Base-by-base conservation (phyloP, 2,113 vertebrate species). In the Xerus inauris region DNA sequence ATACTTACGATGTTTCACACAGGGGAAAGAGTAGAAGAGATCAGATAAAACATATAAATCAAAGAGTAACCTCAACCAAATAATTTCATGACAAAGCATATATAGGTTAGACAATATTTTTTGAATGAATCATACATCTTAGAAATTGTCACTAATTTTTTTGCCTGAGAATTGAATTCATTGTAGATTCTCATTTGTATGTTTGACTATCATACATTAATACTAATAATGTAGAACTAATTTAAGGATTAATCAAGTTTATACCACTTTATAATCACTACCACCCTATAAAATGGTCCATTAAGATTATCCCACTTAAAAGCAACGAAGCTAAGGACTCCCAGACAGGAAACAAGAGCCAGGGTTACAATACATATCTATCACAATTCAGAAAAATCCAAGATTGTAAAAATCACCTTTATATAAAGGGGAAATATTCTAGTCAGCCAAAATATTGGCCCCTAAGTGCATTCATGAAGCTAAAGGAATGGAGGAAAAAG, bases 261-360 rank as follows among this genome's bases (percentile, higher is more conserved):
- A 91, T 81, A 20, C 81, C 51, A 80, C 51, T 94, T 82, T 65
- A 80, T 40, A 94, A 84, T 47, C 75, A 40, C 38, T 89, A 65
- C 17, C 3, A 77, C 9, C 9, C n/a, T 72, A 65, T 72, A 71
- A 92, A 95, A 84, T 28, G 42, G 13, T 64, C 24, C 49, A 64
- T 42, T 73, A 75, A 87, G 9, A 84, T 87, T 67, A 45, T 38
- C 20, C 13, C 30, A 62, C 3, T 85, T 86, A 85, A 2, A 86
- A 38, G 1, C 9, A 40, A 20, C 11, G 67, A 84, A 72, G 57
- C 3, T 65, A 83, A 92, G 14, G 9, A 47, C 42, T 87, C 24
- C 20, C 19, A 92, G 17, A n/a, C 38, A 87, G 5, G 64, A 86
- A 88, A 26, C 45, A 82, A 85, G 6, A 79, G 10, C 8, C 19